Evolutionary conservation across 1,140 invertebrate species (phyloP).

Genomic region (Drosophila pallidifrons): DNA sequence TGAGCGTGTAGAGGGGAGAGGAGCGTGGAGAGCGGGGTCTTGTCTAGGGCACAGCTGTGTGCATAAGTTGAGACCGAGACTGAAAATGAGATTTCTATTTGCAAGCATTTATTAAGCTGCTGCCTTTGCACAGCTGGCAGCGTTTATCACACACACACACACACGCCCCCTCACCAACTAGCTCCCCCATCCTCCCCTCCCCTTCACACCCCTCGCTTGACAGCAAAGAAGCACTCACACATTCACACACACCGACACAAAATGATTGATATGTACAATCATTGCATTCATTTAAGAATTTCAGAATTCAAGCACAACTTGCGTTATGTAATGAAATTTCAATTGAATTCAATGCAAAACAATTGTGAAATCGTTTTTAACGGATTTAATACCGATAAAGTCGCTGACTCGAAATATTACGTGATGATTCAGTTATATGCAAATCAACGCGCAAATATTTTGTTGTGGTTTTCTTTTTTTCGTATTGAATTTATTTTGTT

Average conservation of each 20-base stretch:
- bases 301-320: constrained; percentile 22
- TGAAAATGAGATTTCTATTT: constrained; percentile 54
- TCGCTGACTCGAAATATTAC: constrained; percentile 21
- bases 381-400: constrained; percentile 9
- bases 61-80: constrained; percentile 39
- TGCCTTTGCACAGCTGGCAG: constrained; percentile 58
- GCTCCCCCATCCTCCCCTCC: background rate
- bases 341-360: constrained; percentile 14
- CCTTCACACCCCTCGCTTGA: background rate
- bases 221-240: background rate
- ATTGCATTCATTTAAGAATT: constrained; percentile 32
- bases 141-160: constrained; percentile 60
- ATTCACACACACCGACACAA: background rate
- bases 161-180: constrained; percentile 11
- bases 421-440: constrained; percentile 49
- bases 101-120: constrained; percentile 32
- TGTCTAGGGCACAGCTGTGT: constrained; percentile 77
- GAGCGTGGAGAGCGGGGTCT: background rate
- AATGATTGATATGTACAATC: constrained; percentile 61
- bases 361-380: constrained; percentile 22
- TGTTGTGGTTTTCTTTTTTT: constrained; percentile 9
- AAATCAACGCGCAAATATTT: constrained; percentile 41
- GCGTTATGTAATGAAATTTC: constrained; percentile 29
- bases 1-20: too few relatives aligned
- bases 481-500: constrained; percentile 5